Conservation (phyloP, 2,113 vertebrate species). For the Dendropsophus ebraccatus region DNA sequence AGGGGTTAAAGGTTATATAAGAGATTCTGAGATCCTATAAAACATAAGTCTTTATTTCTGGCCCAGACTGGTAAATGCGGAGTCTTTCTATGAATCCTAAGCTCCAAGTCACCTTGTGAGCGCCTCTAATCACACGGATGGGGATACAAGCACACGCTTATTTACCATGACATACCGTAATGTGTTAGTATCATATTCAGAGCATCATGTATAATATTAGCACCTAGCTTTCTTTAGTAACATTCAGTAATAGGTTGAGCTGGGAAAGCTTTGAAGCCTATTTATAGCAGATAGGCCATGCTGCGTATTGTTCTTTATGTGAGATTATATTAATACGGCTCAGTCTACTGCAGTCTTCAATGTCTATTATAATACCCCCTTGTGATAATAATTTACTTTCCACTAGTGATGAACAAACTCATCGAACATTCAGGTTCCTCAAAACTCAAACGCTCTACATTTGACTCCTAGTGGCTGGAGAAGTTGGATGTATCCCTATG, state of each 20-base stretch:
- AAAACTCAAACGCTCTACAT: too few relatives aligned
- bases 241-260: not conserved
- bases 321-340: too few relatives aligned
- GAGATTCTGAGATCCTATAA: not conserved
- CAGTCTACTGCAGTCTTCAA: too few relatives aligned
- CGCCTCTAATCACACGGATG: not conserved
- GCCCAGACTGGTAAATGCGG: not conserved
- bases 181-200: not conserved
- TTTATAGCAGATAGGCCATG: not conserved
- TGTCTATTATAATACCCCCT: too few relatives aligned
- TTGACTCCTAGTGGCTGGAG: too few relatives aligned
- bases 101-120: not conserved
- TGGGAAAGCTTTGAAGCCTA: not conserved
- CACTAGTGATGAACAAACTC: too few relatives aligned
- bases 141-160: not conserved
- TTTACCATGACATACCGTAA: not conserved
- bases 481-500: too few relatives aligned
- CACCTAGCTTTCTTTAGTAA: not conserved
- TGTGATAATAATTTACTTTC: too few relatives aligned
- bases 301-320: too few relatives aligned
- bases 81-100: not conserved
- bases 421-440: too few relatives aligned
- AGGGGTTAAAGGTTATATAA: too few relatives aligned
- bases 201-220: not conserved
- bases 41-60: not conserved